Percentiles rank a stretch among this genome's conserved stretches.
phyloP scores from a whole-genome alignment of 2,888 invertebrate species.

The Cephus sareptanus region DNA sequence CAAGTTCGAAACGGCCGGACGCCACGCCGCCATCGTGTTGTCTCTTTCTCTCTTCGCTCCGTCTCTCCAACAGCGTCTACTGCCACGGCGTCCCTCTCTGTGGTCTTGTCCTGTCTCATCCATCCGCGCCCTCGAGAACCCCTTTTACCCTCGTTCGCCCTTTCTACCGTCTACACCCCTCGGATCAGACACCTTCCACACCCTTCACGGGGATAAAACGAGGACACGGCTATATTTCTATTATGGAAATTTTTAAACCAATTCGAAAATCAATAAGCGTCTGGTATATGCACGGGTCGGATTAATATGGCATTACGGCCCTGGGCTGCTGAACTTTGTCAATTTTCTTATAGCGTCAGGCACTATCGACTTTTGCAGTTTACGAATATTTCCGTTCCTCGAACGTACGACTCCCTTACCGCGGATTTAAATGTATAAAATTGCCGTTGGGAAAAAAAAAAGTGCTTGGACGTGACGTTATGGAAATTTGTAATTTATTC shows the following conservation, averaged over 20 bases:
- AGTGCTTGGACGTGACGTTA: background rate
- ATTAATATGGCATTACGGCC: background rate
- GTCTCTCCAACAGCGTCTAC: conserved; percentile 11
- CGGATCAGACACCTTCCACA: conserved; percentile 15
- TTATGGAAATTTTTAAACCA: conserved; percentile 65
- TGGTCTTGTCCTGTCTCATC: conserved; percentile 21
- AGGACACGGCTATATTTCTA: conserved; percentile 30
- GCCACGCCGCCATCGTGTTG: conserved; percentile 40
- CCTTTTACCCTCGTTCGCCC: conserved; percentile 21
- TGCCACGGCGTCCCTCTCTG: conserved; percentile 31
- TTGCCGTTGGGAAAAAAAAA: background rate
- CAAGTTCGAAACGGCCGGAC: conserved; percentile 57
- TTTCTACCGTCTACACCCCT: conserved; percentile 4
- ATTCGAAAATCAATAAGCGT: conserved; percentile 64
- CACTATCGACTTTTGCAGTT: background rate
- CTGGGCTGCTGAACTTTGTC: background rate
- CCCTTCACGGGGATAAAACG: conserved; percentile 18
- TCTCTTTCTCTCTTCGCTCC: conserved; percentile 20
- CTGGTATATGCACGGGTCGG: background rate
- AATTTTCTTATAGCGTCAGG: background rate
- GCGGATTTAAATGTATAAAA: background rate
- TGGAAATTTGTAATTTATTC: background rate
- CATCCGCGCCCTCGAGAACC: conserved; percentile 15
- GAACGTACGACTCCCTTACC: background rate
- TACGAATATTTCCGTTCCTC: background rate